A percentile compares a stretch with the other conserved stretches of the same genome.
phyloP scores from a whole-genome alignment of 2,888 invertebrate genomes.

The Crematogaster levior region DNA sequence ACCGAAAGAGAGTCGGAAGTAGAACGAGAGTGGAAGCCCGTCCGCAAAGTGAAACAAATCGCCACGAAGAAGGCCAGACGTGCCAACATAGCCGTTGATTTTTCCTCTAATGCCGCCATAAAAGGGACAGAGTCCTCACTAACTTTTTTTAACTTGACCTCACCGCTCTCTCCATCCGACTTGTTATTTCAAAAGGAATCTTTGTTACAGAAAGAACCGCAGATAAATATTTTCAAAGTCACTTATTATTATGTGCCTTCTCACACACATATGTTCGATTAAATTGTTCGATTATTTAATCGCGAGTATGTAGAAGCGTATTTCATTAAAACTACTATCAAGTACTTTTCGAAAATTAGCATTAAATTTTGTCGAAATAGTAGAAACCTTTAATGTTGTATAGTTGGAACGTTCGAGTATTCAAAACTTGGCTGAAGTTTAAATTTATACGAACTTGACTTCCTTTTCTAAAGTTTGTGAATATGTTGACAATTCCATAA shows the following conservation, averaged over 20 bases:
- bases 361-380: neutral
- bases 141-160: slow-evolving; percentile 50
- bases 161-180: neutral
- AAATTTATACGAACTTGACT: neutral
- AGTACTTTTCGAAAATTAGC: neutral
- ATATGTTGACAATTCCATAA: neutral
- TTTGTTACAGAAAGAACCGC: neutral
- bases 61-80: slow-evolving; percentile 60
- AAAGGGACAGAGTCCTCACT: slow-evolving; percentile 38
- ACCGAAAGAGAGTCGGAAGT: slow-evolving; percentile 67
- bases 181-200: slow-evolving; percentile 15
- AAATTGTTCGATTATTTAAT: neutral
- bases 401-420: neutral
- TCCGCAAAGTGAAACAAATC: slow-evolving; percentile 74
- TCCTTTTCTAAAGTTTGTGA: slow-evolving; percentile 11
- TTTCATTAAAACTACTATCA: neutral
- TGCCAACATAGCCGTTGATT: slow-evolving; percentile 65
- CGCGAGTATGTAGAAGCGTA: neutral
- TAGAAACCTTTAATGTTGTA: neutral
- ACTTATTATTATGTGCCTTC: neutral
- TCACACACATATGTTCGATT: neutral
- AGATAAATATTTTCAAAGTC: neutral
- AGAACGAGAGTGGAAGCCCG: slow-evolving; percentile 57
- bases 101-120: slow-evolving; percentile 57
- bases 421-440: slow-evolving; percentile 9